Percentiles rank a stretch among this genome's conserved stretches.
Evolutionary conservation across 1,140 invertebrate species (phyloP).

Genomic region (Heliconius eleuchia): DNA sequence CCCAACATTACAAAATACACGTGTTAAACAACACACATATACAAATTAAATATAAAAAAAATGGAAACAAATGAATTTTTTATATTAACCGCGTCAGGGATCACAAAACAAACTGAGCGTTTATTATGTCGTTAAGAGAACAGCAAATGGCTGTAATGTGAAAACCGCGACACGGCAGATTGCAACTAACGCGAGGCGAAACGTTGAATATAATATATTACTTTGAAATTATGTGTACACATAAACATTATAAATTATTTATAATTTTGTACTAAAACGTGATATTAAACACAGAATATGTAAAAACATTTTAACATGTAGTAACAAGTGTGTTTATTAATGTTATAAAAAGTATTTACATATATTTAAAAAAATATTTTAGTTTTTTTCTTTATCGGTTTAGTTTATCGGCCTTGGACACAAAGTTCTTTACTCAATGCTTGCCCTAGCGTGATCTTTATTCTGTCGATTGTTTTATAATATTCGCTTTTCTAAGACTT

Average conservation of each 20-base stretch:
- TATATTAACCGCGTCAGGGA: slow-evolving; percentile 21
- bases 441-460: too few relatives aligned
- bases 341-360: too few relatives aligned
- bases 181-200: slow-evolving; percentile 30
- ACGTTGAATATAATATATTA: background rate
- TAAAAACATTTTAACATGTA: background rate
- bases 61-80: background rate
- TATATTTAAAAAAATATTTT: too few relatives aligned
- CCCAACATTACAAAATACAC: background rate
- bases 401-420: too few relatives aligned
- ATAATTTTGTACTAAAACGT: background rate
- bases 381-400: too few relatives aligned
- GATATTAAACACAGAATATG: background rate
- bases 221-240: slow-evolving; percentile 1
- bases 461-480: too few relatives aligned
- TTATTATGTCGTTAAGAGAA: slow-evolving; percentile 57
- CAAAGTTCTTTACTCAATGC: too few relatives aligned
- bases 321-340: background rate
- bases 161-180: slow-evolving; percentile 51
- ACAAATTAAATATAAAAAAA: background rate
- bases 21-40: background rate
- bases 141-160: slow-evolving; percentile 52
- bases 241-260: background rate
- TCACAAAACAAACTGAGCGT: slow-evolving; percentile 37
- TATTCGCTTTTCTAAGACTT: too few relatives aligned